Percentiles rank a stretch among this genome's conserved stretches.
Conservation (phyloP, 1,140 invertebrate species). For the Chionoecetes opilio region DNA sequence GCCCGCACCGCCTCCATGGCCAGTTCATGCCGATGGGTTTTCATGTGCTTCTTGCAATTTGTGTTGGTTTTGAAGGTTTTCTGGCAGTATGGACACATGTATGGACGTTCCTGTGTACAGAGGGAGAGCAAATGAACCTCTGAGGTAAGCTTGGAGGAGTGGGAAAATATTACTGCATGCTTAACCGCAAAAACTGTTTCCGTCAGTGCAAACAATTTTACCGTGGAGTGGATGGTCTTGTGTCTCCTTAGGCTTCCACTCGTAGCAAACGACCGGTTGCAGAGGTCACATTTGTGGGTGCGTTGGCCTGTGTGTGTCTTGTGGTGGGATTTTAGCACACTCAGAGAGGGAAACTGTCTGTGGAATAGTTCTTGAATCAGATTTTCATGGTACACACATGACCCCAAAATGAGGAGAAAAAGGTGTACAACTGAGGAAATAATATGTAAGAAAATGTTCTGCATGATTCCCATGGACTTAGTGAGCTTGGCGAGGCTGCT, state of each 20-base stretch:
- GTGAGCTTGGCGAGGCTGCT: too few species aligned
- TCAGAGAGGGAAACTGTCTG: conserved; percentile 87
- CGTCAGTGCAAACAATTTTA: neutral
- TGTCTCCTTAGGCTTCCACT: conserved; percentile 88
- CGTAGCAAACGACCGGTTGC: conserved; percentile 86
- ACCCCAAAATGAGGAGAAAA: neutral
- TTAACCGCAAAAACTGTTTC: neutral
- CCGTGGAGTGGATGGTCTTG: conserved; percentile 86
- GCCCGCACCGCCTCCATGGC: conserved; percentile 82
- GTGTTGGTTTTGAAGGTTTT: conserved; percentile 89
- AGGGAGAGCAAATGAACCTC: neutral
- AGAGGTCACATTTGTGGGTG: conserved; percentile 84
- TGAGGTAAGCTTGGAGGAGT: neutral
- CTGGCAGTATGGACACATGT: conserved; percentile 90
- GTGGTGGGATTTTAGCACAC: conserved; percentile 87
- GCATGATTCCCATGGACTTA: too few species aligned
- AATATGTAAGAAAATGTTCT: too few species aligned
- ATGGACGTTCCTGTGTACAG: conserved; percentile 85
- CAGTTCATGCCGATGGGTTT: conserved; percentile 87
- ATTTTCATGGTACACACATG: neutral
- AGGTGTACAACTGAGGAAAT: too few species aligned
- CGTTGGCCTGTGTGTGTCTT: conserved; percentile 86
- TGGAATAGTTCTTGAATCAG: conserved; percentile 64
- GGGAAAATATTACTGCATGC: neutral
- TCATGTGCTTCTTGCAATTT: conserved; percentile 89